Evolutionary conservation across 2,888 invertebrate species (phyloP).

Genomic region (Pheosia tremula): DNA sequence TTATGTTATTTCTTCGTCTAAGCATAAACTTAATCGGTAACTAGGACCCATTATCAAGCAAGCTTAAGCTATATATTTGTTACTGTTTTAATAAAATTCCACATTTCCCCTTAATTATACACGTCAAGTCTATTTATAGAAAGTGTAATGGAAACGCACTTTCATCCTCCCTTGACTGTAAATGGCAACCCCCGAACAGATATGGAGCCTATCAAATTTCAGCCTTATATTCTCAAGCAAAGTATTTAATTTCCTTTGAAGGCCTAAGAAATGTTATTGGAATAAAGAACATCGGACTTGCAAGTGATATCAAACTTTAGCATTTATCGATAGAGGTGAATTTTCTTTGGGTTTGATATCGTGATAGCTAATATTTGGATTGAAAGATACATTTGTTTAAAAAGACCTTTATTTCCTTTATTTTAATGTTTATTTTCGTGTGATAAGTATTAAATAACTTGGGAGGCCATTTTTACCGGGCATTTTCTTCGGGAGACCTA

Average conservation of each 20-base stretch:
- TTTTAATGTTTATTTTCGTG: slow-evolving; percentile 6
- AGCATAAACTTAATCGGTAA: too few relatives aligned
- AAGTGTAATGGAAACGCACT: slow-evolving; percentile 57
- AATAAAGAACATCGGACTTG: slow-evolving; percentile 34
- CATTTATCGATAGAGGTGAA: neutral
- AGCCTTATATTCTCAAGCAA: slow-evolving; percentile 25
- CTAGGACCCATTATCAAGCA: too few relatives aligned
- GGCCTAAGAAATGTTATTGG: slow-evolving; percentile 40
- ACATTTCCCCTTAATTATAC: slow-evolving; percentile 5
- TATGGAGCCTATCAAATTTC: slow-evolving; percentile 42
- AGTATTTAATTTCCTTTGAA: slow-evolving; percentile 31
- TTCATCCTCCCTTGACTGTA: slow-evolving; percentile 56
- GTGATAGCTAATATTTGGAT: slow-evolving; percentile 34
- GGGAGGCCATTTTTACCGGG: neutral
- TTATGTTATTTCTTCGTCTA: too few relatives aligned
- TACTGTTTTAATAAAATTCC: neutral
- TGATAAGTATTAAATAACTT: slow-evolving; percentile 17
- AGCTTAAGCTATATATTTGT: too few relatives aligned
- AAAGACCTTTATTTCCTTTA: rapidly evolving
- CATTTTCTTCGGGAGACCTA: neutral
- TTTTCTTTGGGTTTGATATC: slow-evolving; percentile 7
- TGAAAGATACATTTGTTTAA: slow-evolving; percentile 7
- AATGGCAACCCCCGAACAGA: slow-evolving; percentile 62
- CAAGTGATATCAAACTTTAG: slow-evolving; percentile 10
- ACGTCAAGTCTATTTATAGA: slow-evolving; percentile 40